These are phyloP conservation scores for Actinia tenebrosa DNA, from an alignment of 64 coral and sea anemone species.

Conservation along the genomic window DNA sequence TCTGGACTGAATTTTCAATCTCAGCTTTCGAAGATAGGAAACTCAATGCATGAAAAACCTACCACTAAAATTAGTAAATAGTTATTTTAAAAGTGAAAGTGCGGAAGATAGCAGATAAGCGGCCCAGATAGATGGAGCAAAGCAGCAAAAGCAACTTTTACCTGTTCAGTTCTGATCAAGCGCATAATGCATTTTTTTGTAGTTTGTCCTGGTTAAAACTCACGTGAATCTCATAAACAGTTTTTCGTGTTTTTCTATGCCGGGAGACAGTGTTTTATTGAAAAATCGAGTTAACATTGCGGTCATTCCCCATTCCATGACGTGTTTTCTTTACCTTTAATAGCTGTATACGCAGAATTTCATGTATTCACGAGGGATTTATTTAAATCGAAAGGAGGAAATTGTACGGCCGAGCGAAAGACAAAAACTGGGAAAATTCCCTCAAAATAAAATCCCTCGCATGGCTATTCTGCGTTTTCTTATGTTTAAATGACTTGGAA, in stretches of 20 bases:
- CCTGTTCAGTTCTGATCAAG: slow-evolving; percentile 4
- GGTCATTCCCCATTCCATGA: slow-evolving; percentile 11
- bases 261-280: neutral
- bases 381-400: neutral
- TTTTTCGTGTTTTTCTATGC: neutral
- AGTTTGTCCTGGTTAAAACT: slow-evolving; percentile 12
- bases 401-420: neutral
- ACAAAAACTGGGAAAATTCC: neutral
- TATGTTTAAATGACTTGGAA: neutral
- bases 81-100: neutral
- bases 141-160: neutral
- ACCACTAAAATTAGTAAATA: neutral
- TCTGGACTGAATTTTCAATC: neutral
- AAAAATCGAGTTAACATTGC: neutral
- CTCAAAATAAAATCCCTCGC: neutral
- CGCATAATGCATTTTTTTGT: slow-evolving; percentile 13
- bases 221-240: slow-evolving; percentile 10
- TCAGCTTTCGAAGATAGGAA: neutral
- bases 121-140: neutral
- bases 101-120: neutral
- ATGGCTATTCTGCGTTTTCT: neutral
- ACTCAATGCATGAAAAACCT: neutral
- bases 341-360: neutral
- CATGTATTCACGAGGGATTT: neutral
- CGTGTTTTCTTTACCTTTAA: slow-evolving; percentile 13